phyloP scores from a whole-genome alignment of 2,797 vertebrate genomes.

The Pelochelys cantorii region DNA sequence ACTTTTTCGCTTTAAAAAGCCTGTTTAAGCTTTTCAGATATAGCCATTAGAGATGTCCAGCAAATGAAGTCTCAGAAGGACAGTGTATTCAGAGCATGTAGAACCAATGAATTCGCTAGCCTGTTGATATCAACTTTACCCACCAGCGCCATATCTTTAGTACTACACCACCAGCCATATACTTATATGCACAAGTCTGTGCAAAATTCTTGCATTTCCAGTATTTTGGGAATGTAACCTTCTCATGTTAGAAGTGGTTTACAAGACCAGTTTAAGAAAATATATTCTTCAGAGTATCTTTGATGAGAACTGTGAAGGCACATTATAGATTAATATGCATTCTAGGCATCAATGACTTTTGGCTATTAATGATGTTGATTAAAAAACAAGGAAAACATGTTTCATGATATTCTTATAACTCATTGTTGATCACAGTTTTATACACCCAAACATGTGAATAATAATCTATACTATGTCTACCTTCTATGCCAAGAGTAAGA shows the following conservation, averaged over 20 bases:
- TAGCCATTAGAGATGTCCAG: neutral
- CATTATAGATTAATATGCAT: neutral
- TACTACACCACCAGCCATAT: neutral
- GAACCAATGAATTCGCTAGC: neutral
- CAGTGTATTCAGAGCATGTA: neutral
- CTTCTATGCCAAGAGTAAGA: neutral
- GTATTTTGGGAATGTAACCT: neutral
- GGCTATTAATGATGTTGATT: neutral
- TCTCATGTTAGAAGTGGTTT: neutral
- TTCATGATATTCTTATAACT: slow-evolving; percentile 4
- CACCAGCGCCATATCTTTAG: neutral
- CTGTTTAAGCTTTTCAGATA: neutral
- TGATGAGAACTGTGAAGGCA: neutral
- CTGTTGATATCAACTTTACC: neutral
- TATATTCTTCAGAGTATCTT: neutral
- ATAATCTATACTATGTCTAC: neutral
- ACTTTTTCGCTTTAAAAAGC: neutral
- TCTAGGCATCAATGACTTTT: neutral
- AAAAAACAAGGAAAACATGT: neutral
- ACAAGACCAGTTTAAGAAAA: neutral
- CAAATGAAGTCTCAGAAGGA: neutral
- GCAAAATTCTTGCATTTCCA: neutral
- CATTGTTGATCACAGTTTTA: neutral
- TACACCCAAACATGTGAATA: neutral
- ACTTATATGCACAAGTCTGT: neutral